phyloP scores from a whole-genome alignment of 2,113 vertebrate species.

The Girardinichthys multiradiatus region DNA sequence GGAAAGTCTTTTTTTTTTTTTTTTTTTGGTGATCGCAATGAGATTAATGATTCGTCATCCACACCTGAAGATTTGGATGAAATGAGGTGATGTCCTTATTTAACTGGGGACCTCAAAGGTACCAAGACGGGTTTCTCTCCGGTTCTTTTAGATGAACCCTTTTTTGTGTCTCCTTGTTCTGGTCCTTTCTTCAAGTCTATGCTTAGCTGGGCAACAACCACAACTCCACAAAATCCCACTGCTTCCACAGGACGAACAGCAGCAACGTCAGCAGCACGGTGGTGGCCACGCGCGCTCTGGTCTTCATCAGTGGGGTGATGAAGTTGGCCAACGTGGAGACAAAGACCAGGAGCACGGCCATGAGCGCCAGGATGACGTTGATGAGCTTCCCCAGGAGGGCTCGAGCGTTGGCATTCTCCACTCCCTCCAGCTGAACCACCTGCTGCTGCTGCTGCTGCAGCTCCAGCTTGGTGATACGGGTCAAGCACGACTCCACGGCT shows the following conservation, averaged over 20 bases:
- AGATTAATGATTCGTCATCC: slow-evolving; percentile 42
- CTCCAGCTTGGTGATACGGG: slow-evolving; percentile 95
- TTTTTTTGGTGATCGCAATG: slow-evolving; percentile 68
- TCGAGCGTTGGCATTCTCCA: slow-evolving; percentile 96
- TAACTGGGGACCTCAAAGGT: slow-evolving; percentile 23
- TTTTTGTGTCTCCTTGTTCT: slow-evolving; percentile 1
- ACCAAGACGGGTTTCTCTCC: slow-evolving; percentile 19
- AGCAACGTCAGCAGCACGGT: slow-evolving; percentile 88
- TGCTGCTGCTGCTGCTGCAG: slow-evolving; percentile 99
- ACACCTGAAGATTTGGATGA: slow-evolving; percentile 33
- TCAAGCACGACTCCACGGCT: slow-evolving; percentile 96
- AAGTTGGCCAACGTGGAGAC: slow-evolving; percentile 98
- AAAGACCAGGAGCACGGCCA: slow-evolving; percentile 98
- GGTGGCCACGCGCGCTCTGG: slow-evolving; percentile 88
- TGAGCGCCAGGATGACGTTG: slow-evolving; percentile 96
- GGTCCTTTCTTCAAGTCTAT: neutral
- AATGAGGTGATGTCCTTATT: slow-evolving; percentile 44
- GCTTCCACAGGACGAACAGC: slow-evolving; percentile 94
- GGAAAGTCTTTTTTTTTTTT: slow-evolving; percentile 51
- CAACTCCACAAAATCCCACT: slow-evolving; percentile 93
- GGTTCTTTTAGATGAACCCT: slow-evolving; percentile 26
- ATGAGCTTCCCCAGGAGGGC: slow-evolving; percentile 98
- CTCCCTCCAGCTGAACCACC: slow-evolving; percentile 96
- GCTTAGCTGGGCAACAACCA: slow-evolving; percentile 89
- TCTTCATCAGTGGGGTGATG: slow-evolving; percentile 99